Evolutionary conservation across 2,797 vertebrate genomes (phyloP), one percentile per base, ranked within the genome.

Genomic region (Sebastes oblongus): DNA sequence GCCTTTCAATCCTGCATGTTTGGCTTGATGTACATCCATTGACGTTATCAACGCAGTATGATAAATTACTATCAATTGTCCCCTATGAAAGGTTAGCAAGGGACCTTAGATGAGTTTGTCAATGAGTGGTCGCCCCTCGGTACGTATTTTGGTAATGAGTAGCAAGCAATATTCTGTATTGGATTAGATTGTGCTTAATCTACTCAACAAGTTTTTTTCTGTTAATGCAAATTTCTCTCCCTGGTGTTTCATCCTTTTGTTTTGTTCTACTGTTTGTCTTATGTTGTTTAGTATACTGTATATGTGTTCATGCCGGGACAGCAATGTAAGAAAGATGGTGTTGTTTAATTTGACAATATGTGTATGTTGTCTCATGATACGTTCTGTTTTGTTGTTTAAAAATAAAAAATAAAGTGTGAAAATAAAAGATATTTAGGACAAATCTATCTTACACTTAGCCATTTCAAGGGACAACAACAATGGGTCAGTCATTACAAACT

Each of bases 81-180:
- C 14, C 0, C 3, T 18, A 32, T 20, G 3, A 61, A 32, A 32
- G 14, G 25, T 14, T 29, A 61, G 24, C 24, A 59, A 29, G 27
- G 27, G 0, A 59, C 25, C 25, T 59, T 59, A 13, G 24, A 61
- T 61, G 59, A 32, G 27, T 61, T 61, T 32, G 22, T 29, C 1
- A 59, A 59, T 16, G 25, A 61, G 18, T 30, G 29, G 27, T 1
- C 30, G 18, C 16, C 59, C 59, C 16, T 30, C 4, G 9, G 58
- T 12, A 60, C 9, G 3, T 32, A 32, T 30, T 7, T 32, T 32
- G 29, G 60, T 61, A 20, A 32, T 32, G 59, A 61, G 30, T 61
- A 0, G 18, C 59, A 0, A 0, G 4, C 59, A 61, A n/a, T 34
- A 62, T 34, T 20, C 25, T 18, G 25, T 0, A 59, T 59, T 29